phyloP scores from a whole-genome alignment of 2,797 vertebrate genomes.

The Anguilla anguilla region DNA sequence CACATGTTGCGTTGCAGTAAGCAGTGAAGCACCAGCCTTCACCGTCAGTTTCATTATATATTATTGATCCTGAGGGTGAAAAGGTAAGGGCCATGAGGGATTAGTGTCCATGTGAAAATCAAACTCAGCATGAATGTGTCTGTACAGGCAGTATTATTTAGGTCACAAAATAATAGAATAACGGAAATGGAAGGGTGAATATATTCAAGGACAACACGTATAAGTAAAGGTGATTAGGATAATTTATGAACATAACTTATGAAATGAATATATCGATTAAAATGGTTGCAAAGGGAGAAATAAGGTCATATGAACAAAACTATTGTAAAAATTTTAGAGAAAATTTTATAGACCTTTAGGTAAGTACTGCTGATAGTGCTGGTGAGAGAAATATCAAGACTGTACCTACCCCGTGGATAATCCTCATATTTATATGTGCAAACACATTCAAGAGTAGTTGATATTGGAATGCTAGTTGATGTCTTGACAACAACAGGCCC shows the following conservation, averaged over 20 bases:
- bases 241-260: no score
- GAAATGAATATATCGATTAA: no score
- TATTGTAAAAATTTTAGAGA: no score
- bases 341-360: neutral
- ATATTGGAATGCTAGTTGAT: no score
- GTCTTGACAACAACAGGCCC: neutral
- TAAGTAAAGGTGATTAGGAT: neutral
- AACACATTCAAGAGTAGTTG: conserved; percentile 42
- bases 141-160: neutral
- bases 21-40: conserved; percentile 70
- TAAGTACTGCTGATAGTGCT: no score
- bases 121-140: neutral
- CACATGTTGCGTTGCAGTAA: conserved; percentile 69
- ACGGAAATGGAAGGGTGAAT: no score
- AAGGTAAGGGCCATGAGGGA: neutral
- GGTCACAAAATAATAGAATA: neutral
- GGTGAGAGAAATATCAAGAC: neutral
- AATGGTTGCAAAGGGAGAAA: no score
- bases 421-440: conserved; percentile 57
- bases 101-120: neutral
- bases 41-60: conserved; percentile 75
- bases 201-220: neutral
- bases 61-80: conserved; percentile 64
- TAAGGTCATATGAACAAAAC: no score
- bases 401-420: conserved; percentile 56